phyloP scores from a whole-genome alignment of 2,797 vertebrate species.

The Monodelphis domestica region DNA sequence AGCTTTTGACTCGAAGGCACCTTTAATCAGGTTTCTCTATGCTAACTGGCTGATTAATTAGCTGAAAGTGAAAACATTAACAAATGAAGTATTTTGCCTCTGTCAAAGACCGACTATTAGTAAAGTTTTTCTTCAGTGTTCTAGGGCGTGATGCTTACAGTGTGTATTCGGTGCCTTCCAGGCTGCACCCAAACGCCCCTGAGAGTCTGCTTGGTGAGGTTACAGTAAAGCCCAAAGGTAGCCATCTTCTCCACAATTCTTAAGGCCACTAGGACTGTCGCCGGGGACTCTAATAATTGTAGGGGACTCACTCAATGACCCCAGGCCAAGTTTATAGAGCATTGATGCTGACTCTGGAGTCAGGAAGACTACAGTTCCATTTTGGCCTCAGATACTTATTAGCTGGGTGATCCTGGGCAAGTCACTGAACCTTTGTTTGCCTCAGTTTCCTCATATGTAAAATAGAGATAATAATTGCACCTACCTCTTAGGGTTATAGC shows the following conservation, averaged over 20 bases:
- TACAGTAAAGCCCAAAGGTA: background rate
- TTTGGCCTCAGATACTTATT: background rate
- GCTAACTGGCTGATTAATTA: conserved; percentile 54
- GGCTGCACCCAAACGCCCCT: background rate
- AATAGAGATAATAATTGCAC: background rate
- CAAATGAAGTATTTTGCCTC: conserved; percentile 65
- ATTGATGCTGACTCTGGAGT: no score
- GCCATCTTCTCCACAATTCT: conserved; percentile 9
- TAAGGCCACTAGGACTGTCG: conserved; percentile 15
- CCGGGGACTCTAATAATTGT: conserved; percentile 11
- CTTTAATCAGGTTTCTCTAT: conserved; percentile 60
- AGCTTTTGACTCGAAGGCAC: conserved; percentile 48
- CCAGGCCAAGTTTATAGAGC: background rate
- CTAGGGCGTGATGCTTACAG: background rate
- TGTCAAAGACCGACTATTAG: conserved; percentile 55
- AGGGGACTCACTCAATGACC: conserved; percentile 8
- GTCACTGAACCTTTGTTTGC: no score
- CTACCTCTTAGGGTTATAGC: background rate
- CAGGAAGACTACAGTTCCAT: background rate
- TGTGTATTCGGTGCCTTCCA: conserved; percentile 59
- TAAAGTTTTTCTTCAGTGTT: conserved; percentile 59
- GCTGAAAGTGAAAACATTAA: conserved; percentile 57
- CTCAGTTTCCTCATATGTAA: background rate
- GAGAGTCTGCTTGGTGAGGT: conserved; percentile 12
- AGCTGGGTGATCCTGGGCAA: no score